These are phyloP conservation scores for Homalodisca vitripennis DNA, from an alignment of 1,140 invertebrate genomes.

Conservation along the genomic window DNA sequence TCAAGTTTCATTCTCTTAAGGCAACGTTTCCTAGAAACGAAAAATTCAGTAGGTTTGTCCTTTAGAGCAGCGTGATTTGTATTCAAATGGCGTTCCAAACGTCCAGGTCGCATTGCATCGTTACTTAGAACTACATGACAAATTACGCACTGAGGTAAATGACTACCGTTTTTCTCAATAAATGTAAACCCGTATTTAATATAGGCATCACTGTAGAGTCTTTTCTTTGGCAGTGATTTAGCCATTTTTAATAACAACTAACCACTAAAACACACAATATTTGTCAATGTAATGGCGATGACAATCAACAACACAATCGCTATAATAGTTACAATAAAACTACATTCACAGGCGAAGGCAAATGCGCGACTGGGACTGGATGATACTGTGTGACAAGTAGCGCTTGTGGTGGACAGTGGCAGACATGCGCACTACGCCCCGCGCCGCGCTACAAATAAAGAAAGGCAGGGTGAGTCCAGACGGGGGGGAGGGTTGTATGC, in stretches of 20 bases:
- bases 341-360: not conserved
- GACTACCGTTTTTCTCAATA: constrained; percentile 30
- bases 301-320: constrained; percentile 7
- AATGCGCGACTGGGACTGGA: not conserved
- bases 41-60: constrained; percentile 18
- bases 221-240: constrained; percentile 33
- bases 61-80: constrained; percentile 30
- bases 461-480: not conserved
- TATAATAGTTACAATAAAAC: not conserved
- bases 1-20: constrained; percentile 31
- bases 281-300: not conserved
- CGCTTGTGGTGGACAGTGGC: not conserved
- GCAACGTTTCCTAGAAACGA: constrained; percentile 26
- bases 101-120: constrained; percentile 26
- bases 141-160: constrained; percentile 30
- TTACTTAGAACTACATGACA: constrained; percentile 35
- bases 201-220: constrained; percentile 33
- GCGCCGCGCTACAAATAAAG: not conserved
- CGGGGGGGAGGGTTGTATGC: too few relatives aligned
- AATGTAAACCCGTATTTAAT: constrained; percentile 36
- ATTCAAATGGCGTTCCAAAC: constrained; percentile 34
- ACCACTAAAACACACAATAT: not conserved
- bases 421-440: not conserved
- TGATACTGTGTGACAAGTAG: not conserved
- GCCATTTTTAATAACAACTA: constrained; percentile 20